Base-by-base conservation (phyloP, 2,888 invertebrate species). In the Psylliodes chrysocephalus region DNA sequence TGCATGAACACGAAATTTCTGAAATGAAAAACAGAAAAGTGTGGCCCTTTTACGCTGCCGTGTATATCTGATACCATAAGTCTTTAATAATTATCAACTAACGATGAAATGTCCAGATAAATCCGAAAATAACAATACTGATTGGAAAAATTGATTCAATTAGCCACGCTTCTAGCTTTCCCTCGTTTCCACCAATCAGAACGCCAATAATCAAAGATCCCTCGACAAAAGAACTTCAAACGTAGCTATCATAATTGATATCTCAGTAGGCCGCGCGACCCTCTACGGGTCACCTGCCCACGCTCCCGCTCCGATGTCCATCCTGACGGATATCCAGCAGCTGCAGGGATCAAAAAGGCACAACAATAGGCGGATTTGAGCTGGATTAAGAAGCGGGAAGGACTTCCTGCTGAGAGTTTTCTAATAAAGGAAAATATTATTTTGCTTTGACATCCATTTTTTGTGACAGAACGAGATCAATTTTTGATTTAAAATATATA, bases 221-320 rank as follows among this genome's bases (percentile, higher is more conserved):
- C 66, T 30, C 66, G 61, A 69, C 67, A 69, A 71, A 67, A 64
- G 68, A 65, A 65, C 60, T 60, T 59, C 61, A 53, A 54, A 66
- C 70, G 51, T 54, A 68, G 68, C 67, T 70, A 73, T 73, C 74
- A 73, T 74, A 74, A 74, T 74, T 74, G 73, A 73, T 74, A 74
- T 74, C 74, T 73, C 68, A 64, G 66, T 60, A 52, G 70, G 68
- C 60, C 61, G 63, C 15, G 49, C 15, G 46, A 22, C 47, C 47
- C 63, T 63, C 67, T 60, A 68, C 68, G 67, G 70, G 71, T 70
- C 73, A 73, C 73, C 73, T 73, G 72, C 8, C 6, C 8, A 30
- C 30, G 30, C 30, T 30, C 10, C n/a, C n/a, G 2, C 30, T 30
- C 8, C 10, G 30, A 30, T 10, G 10, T 53, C 22, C 38, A 38